Evolutionary conservation across 1,140 invertebrate species (phyloP).

Genomic region (Rhysida immarginata): DNA sequence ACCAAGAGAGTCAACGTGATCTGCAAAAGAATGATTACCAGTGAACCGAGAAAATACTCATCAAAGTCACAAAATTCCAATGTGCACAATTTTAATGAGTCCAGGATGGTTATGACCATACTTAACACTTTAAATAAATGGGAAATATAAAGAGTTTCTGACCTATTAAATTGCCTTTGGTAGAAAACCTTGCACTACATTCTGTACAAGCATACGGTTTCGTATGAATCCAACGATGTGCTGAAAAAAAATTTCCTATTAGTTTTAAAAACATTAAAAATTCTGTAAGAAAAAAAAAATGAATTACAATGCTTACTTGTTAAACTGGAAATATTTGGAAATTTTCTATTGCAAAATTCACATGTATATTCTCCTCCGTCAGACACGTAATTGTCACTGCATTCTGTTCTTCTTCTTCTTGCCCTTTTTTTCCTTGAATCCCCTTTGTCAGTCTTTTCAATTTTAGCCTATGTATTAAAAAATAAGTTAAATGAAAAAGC

Average conservation of each 20-base stretch:
- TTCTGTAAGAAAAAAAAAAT: neutral
- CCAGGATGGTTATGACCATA: too few relatives aligned
- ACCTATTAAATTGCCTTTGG: constrained; percentile 20
- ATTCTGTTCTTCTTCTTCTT: neutral
- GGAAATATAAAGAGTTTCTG: too few relatives aligned
- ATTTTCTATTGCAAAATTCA: constrained; percentile 7
- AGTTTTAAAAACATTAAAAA: neutral
- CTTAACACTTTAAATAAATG: too few relatives aligned
- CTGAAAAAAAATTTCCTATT: constrained; percentile 1
- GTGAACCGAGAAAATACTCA: too few relatives aligned
- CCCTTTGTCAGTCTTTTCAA: neutral
- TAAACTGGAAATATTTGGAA: neutral
- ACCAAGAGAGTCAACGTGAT: too few relatives aligned
- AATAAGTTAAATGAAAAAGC: too few relatives aligned
- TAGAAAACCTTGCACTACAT: constrained; percentile 19
- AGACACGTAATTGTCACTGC: neutral
- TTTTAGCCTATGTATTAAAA: neutral
- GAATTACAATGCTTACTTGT: neutral
- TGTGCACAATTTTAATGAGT: too few relatives aligned
- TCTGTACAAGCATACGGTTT: constrained; percentile 19
- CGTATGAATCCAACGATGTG: constrained; percentile 10
- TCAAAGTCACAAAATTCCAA: too few relatives aligned
- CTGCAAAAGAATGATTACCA: too few relatives aligned
- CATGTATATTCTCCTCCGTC: constrained; percentile 8
- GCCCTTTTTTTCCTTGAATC: neutral